phyloP scores from a whole-genome alignment of 2,797 vertebrate genomes.

The Harpagifer antarcticus region DNA sequence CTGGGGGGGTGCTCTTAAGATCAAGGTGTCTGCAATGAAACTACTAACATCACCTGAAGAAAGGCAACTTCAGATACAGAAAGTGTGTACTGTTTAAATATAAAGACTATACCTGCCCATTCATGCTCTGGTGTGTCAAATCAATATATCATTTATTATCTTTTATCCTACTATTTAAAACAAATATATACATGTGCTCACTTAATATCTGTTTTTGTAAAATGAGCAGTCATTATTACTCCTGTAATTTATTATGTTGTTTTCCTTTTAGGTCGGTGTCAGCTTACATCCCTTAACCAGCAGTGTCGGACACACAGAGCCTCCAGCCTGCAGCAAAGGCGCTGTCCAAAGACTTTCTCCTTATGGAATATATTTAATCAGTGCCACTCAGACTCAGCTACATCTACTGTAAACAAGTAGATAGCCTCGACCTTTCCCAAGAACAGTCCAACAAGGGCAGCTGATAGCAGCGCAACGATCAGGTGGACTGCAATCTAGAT shows the following conservation, averaged over 20 bases:
- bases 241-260: slow-evolving; percentile 18
- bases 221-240: neutral
- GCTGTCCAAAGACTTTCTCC: neutral
- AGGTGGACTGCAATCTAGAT: slow-evolving; percentile 1
- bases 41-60: neutral
- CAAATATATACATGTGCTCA: neutral
- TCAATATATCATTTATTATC: neutral
- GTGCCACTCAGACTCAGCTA: slow-evolving; percentile 1
- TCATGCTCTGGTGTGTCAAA: neutral
- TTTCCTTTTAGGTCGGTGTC: slow-evolving; percentile 65
- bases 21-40: neutral
- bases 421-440: neutral
- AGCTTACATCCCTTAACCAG: slow-evolving; percentile 35
- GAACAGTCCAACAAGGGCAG: neutral
- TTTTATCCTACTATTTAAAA: neutral
- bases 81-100: neutral
- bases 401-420: slow-evolving; percentile 20
- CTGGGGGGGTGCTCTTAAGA: too few relatives aligned
- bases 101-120: neutral
- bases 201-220: neutral
- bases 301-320: slow-evolving; percentile 29
- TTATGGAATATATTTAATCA: slow-evolving; percentile 6
- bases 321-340: slow-evolving; percentile 16
- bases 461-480: slow-evolving; percentile 8
- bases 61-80: neutral